Evolutionary conservation across 1,140 invertebrate species (phyloP), one percentile per base, ranked within the genome.

Genomic region (Kradibia gibbosae): DNA sequence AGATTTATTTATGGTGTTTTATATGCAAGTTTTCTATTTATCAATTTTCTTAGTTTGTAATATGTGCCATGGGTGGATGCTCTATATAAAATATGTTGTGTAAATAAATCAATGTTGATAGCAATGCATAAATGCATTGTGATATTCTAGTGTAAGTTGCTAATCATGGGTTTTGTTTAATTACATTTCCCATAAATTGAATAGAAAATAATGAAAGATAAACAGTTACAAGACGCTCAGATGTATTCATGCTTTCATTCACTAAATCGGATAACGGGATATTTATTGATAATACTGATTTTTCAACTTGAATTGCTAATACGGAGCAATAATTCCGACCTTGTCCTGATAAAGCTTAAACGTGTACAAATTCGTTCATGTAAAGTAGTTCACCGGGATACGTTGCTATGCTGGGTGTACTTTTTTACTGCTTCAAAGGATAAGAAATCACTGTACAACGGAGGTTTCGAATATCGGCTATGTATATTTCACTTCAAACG

Each of bases 261-360:
- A 13, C 28, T 11, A n/a, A 79, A 71, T 71, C 67, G 48, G 53
- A 53, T 60, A 67, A 72, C n/a, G 10, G 78, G 8, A 70, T 73
- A 20, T 55, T 31, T 80, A 62, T 55, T 53, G 39, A 39, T n/a
- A 55, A 53, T 67, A 42, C 60, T n/a, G 48, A 67, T 75, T 75
- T 80, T 67, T 53, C 70, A 34, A n/a, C 31, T 67, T 15, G 79
- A 31, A 25, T 36, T 80, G 45, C 28, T 50, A 55, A 74, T 3
- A 53, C 0, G 62, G 22, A 39, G 10, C 34, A 57, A 76, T 76
- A 50, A 22, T 45, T 45, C 60, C 77, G 28, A 67, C 60, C 42
- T 67, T 78, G 42, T 3, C 25, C 11, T n/a, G 55, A 76, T 60
- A 45, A 53, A 34, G 34, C 28, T 34, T 42, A 20, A 34, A 15